These are phyloP conservation scores for Eunapius fragilis DNA, from an alignment of 37 sponge, comb jelly and placozoan species.

Conservation along the genomic window DNA sequence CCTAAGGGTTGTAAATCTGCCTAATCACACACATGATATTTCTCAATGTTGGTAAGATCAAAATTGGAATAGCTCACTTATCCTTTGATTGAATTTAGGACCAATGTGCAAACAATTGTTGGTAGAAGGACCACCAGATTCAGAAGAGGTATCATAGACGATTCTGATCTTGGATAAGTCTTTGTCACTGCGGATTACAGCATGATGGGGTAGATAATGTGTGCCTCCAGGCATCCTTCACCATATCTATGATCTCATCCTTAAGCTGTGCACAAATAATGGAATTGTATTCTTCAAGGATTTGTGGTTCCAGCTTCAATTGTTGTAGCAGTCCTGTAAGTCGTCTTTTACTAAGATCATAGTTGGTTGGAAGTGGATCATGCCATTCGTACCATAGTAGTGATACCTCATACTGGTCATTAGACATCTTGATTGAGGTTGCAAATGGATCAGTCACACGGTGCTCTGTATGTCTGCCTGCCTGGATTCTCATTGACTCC, in stretches of 20 bases:
- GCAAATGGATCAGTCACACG: constrained; percentile 5
- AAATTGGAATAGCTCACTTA: constrained; percentile 24
- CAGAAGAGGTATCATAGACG: constrained; percentile 42
- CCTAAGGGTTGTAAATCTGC: constrained; percentile 38
- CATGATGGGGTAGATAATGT: constrained; percentile 46
- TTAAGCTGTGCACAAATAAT: constrained; percentile 28
- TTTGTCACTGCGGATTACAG: constrained; percentile 40
- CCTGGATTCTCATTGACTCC: constrained; percentile 29
- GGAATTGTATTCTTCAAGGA: constrained; percentile 22
- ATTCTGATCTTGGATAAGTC: constrained; percentile 24
- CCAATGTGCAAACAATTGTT: constrained; percentile 41
- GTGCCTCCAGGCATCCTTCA: not conserved
- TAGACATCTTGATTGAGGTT: not conserved
- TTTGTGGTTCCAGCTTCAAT: constrained; percentile 18
- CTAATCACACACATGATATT: constrained; percentile 21
- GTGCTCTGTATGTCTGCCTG: not conserved
- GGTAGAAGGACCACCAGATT: constrained; percentile 30
- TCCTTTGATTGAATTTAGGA: constrained; percentile 39
- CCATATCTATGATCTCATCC: constrained; percentile 26
- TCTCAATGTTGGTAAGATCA: constrained; percentile 25
- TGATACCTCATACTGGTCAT: constrained; percentile 11
- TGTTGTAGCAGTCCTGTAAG: constrained; percentile 16
- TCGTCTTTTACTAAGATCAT: constrained; percentile 20
- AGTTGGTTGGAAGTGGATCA: constrained; percentile 10
- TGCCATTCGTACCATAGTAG: constrained; percentile 17